Conservation (phyloP, 2,888 invertebrate species). For the Xestia rhomboidea region DNA sequence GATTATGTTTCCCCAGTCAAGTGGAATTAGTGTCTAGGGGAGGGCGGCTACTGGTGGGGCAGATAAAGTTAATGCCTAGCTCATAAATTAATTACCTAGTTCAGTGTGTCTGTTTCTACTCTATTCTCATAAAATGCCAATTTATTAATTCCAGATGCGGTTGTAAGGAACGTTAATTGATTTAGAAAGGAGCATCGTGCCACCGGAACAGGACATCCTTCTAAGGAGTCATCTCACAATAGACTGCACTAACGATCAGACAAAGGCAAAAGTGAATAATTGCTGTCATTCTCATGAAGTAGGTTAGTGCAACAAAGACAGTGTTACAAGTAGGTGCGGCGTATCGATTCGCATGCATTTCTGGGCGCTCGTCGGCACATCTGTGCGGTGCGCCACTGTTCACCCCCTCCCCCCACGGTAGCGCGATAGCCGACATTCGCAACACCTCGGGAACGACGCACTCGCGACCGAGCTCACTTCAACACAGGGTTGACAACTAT, state of each 20-base stretch:
- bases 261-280: slow-evolving; percentile 59
- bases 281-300: slow-evolving; percentile 71
- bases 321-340: slow-evolving; percentile 83
- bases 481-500: slow-evolving; percentile 78
- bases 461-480: slow-evolving; percentile 84
- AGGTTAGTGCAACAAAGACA: slow-evolving; percentile 89
- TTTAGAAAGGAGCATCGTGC: not conserved
- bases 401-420: slow-evolving; percentile 76
- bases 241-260: slow-evolving; percentile 36
- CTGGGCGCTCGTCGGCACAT: slow-evolving; percentile 75
- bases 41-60: slow-evolving; percentile 20
- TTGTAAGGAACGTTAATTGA: slow-evolving; percentile 19
- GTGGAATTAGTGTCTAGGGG: slow-evolving; percentile 55
- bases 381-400: slow-evolving; percentile 86
- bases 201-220: slow-evolving; percentile 24
- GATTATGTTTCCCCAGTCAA: slow-evolving; percentile 60
- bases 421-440: slow-evolving; percentile 87
- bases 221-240: slow-evolving; percentile 18
- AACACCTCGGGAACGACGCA: slow-evolving; percentile 88
- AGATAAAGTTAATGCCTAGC: slow-evolving; percentile 32
- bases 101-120: slow-evolving; percentile 20
- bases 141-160: slow-evolving; percentile 1
- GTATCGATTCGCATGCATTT: slow-evolving; percentile 89
- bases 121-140: not conserved
- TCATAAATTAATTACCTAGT: slow-evolving; percentile 34